Base-by-base conservation (phyloP, 2,113 vertebrate genomes). In the Myiagra hebetior region DNA sequence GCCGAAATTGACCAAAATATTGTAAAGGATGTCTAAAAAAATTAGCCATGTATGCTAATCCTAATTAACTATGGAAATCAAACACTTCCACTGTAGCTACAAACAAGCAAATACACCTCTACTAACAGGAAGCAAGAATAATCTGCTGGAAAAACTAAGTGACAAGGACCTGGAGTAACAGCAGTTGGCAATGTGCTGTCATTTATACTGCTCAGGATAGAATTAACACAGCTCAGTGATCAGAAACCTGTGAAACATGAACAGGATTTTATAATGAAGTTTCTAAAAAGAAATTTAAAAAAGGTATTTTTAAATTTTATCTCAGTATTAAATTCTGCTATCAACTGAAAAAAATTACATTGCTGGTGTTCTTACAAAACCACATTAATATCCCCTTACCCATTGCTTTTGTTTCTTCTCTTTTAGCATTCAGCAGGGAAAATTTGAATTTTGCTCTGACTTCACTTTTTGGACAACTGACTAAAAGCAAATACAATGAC, bases 391-490 rank as follows among this genome's bases (percentile, higher is more conserved):
- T 77, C 63, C 26, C 92, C 99, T 99, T 98, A 99, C 99, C 99
- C 99, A 99, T 99, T 85, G 99, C 99, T 99, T 99, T 99, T 86
- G 99, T 99, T 98, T 99, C 99, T 97, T 99, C 99, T 98, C 99
- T 98, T 98, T 99, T 99, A 94, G 99, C 98, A 55, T 99, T 99
- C 97, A 99, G 96, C 96, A 99, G 98, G 91, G 99, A 99, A 98
- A 99, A 99, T 97, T 99, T 99, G 97, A 99, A 99, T 98, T 99
- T 99, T 98, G 99, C 99, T 98, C 99, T 98, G 94, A 99, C 99
- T 99, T 99, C 99, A 98, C 99, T 99, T 99, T 99, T 99, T 98
- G 99, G 99, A 98, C 99, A 99, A 98, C 99, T 99, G 98, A 99
- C 99, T 98, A 99, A 98, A 94, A 99, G 99, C 98, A 99, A 98